Evolutionary conservation across 2,113 vertebrate genomes (phyloP), one percentile per base, ranked within the genome.

Genomic region (Engystomops pustulosus): DNA sequence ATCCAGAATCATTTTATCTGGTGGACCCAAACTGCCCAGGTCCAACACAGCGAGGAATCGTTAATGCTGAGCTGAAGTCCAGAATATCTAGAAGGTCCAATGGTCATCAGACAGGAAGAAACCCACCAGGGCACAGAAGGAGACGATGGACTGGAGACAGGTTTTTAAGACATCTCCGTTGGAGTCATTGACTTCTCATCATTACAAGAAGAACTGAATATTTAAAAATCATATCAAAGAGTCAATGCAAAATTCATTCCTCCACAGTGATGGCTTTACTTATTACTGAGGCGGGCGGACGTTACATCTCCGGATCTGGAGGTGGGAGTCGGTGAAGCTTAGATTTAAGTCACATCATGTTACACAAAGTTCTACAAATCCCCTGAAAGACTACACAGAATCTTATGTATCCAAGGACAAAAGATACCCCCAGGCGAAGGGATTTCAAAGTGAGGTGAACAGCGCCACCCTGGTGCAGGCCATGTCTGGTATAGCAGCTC

Each of bases 151-250:
- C n/a, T n/a, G n/a, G n/a, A n/a, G n/a, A n/a, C n/a, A n/a, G n/a
- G n/a, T n/a, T n/a, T n/a, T n/a, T n/a, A n/a, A 23, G 2, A n/a
- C 23, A 27, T 62, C 38, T 41, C 38, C 38, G 38, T 41, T 41
- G 25, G 58, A 62, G 58, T 30, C 53, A 30, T 5, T 41, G 38
- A 0, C 62, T 34, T 8, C 62, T 67, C 32, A 62, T 62, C 58
- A 18, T 15, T 17, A 23, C 9, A 25, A 30, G 32, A 7, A 17
- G 30, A 32, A 17, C 62, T 67, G n/a, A 67, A 67, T 67, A 36
- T 67, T 67, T 67, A 67, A 67, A 67, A 67, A 36, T 67, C 32
- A 20, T 36, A 67, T 67, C 62, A 67, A 36, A 67, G 62, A 67
- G 62, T 20, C 36, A 32, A 36, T 67, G 62, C 1, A 67, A 65